Percentiles rank a stretch among this genome's conserved stretches.
Conservation (phyloP, 92 coral and sea anemone genomes). For the Bergia sp. region DNA sequence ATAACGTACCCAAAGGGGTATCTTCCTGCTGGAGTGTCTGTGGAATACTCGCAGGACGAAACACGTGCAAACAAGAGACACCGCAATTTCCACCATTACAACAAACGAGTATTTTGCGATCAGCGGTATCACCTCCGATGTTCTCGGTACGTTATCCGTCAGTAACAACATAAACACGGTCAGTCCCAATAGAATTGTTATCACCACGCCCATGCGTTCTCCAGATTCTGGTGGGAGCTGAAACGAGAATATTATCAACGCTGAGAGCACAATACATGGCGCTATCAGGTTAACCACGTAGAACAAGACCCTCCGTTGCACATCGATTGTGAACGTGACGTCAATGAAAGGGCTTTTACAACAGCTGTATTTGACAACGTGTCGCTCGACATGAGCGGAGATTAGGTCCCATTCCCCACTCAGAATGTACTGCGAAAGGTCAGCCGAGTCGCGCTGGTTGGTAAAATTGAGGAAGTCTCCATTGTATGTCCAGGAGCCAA, state of each 20-base stretch:
- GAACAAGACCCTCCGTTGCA: constrained; percentile 84
- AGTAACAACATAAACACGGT: constrained; percentile 95
- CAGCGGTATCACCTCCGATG: constrained; percentile 93
- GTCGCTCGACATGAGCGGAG: constrained; percentile 65
- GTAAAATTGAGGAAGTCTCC: constrained; percentile 81
- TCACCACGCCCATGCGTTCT: constrained; percentile 93
- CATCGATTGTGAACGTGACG: constrained; percentile 85
- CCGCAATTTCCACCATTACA: constrained; percentile 81
- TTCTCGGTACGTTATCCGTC: constrained; percentile 95
- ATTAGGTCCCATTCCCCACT: constrained; percentile 97
- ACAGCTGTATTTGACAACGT: constrained; percentile 73
- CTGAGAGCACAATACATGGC: constrained; percentile 89
- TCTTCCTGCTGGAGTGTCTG: constrained; percentile 83
- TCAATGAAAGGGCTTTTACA: constrained; percentile 88
- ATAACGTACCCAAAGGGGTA: constrained; percentile 88
- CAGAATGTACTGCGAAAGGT: constrained; percentile 72
- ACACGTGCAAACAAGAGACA: constrained; percentile 82
- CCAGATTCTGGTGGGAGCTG: constrained; percentile 99
- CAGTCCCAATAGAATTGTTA: constrained; percentile 86
- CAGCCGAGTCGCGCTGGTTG: constrained; percentile 72
- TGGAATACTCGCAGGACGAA: constrained; percentile 83
- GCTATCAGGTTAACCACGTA: constrained; percentile 90
- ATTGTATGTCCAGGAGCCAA: constrained; percentile 98
- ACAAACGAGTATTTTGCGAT: constrained; percentile 94
- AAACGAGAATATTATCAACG: constrained; percentile 86